Conservation (phyloP, 1,140 invertebrate genomes). For the Bombus soroeensis region DNA sequence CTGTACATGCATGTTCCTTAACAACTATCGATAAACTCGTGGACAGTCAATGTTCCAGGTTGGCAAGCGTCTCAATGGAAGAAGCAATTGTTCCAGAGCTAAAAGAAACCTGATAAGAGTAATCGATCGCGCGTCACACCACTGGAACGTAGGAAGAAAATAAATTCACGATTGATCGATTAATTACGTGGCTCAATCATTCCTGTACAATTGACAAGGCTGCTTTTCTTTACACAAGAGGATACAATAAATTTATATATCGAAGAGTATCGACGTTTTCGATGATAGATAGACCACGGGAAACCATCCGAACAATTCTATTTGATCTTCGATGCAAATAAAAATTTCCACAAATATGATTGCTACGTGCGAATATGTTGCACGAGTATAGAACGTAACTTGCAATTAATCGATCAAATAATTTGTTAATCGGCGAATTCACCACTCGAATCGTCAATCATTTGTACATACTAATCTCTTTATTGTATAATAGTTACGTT, state of each 20-base stretch:
- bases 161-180: background rate
- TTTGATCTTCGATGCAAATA: background rate
- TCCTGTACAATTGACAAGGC: background rate
- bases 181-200: background rate
- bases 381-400: background rate
- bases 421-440: too few relatives aligned
- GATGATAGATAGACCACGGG: background rate
- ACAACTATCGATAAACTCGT: background rate
- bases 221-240: background rate
- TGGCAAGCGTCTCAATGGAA: background rate
- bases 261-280: background rate
- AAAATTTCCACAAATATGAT: background rate
- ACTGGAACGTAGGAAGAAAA: background rate
- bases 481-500: background rate
- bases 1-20: background rate
- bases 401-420: background rate
- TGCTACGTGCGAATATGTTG: too few relatives aligned
- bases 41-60: conserved; percentile 15
- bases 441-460: too few relatives aligned
- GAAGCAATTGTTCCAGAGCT: background rate
- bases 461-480: background rate
- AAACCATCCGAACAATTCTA: background rate
- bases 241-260: background rate
- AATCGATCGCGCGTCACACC: background rate
- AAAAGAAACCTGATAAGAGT: background rate